These are phyloP conservation scores for Catagonus wagneri DNA, from an alignment of 2,113 vertebrate genomes.

Conservation along the genomic window DNA sequence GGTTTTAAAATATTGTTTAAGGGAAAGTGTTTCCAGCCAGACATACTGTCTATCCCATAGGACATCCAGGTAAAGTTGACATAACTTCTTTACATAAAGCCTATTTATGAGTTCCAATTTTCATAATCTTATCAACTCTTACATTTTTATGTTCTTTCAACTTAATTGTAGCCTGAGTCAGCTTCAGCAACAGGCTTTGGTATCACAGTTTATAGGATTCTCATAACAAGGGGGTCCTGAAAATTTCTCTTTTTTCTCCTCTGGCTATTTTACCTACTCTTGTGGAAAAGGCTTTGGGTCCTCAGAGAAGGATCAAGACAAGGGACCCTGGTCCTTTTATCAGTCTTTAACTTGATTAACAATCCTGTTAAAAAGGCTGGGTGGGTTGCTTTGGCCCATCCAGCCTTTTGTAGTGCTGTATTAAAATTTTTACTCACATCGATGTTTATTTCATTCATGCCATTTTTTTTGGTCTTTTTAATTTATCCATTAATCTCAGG, in stretches of 20 bases:
- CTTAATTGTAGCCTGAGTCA: not conserved
- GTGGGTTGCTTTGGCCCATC: not conserved
- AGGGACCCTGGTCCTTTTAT: not conserved
- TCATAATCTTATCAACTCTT: not conserved
- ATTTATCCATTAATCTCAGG: not conserved
- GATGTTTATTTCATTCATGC: not conserved
- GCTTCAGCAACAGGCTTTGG: not conserved
- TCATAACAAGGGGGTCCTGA: no score
- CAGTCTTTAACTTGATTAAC: not conserved
- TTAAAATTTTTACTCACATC: not conserved
- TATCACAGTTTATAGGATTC: not conserved
- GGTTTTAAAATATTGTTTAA: not conserved
- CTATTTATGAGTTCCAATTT: not conserved
- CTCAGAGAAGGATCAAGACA: not conserved
- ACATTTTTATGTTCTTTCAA: not conserved
- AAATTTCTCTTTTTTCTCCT: not conserved
- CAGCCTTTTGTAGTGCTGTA: not conserved
- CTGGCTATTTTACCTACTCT: not conserved
- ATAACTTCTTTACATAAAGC: not conserved
- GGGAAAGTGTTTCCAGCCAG: not conserved
- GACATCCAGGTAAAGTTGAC: not conserved
- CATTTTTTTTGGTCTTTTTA: not conserved
- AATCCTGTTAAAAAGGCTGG: not conserved
- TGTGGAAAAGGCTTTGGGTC: not conserved
- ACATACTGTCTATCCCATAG: not conserved